A percentile compares a stretch with the other conserved stretches of the same genome.
phyloP scores from a whole-genome alignment of 1,140 invertebrate species.

The Philotrypesis tridentata region DNA sequence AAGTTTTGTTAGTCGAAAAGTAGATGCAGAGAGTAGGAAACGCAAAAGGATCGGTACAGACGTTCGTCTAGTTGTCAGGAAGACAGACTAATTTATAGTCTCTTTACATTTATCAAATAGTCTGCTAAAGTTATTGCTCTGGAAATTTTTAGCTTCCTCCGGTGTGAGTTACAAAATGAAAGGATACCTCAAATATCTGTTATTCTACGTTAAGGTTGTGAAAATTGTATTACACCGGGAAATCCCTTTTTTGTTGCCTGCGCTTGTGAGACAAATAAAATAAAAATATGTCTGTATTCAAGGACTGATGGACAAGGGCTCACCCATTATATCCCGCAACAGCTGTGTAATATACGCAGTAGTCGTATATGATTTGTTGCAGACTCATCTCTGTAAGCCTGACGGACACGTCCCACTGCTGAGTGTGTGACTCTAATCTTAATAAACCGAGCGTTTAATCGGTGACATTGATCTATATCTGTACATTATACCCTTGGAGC shows the following conservation, averaged over 20 bases:
- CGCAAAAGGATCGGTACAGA: background rate
- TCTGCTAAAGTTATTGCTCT: background rate
- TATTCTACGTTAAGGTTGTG: background rate
- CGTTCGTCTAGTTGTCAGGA: background rate
- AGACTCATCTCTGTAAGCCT: background rate
- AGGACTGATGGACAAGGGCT: no score
- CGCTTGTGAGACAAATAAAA: no score
- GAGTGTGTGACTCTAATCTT: background rate
- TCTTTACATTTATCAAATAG: background rate
- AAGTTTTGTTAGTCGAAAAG: background rate
- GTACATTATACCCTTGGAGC: no score
- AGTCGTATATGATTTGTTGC: no score
- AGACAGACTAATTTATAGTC: background rate
- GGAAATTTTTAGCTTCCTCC: background rate
- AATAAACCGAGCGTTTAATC: background rate
- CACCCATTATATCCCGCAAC: no score
- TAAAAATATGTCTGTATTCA: no score
- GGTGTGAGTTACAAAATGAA: background rate
- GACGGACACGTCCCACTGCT: background rate
- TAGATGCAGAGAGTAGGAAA: background rate
- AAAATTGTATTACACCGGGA: background rate
- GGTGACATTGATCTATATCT: no score
- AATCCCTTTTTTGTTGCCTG: no score
- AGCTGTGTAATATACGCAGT: no score
- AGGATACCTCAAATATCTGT: background rate